Base-by-base conservation (phyloP, 2,113 vertebrate genomes). In the Paradoxurus hermaphroditus region DNA sequence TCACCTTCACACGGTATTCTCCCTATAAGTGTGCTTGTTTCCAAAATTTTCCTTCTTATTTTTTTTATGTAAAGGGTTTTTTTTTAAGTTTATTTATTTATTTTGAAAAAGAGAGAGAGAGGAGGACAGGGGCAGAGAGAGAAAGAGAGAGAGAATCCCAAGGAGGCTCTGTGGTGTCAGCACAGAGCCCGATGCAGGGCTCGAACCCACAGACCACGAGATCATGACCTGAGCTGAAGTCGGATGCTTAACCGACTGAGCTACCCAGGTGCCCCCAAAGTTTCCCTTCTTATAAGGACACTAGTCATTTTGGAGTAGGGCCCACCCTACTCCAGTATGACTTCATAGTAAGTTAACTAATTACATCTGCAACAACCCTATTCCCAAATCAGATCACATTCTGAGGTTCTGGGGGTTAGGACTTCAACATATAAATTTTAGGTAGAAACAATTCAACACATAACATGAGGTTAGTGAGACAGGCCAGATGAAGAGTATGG, bases 341-440 rank as follows among this genome's bases (percentile, higher is more conserved):
- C 11, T 29, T 63, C 67, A 41, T 56, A 39, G 13, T 85, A 84
- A 86, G 27, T 95, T 77, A 95, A 62, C 85, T 65, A 68, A 73
- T 83, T 59, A 83, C 78, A 68, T 90, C 56, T 59, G 34, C 86
- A 77, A 93, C 19, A 83, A 79, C 7, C 3, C 8, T 73, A 11
- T 93, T 93, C 91, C 65, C 44, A 96, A 95, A 90, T 72, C 63
- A 92, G 7, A 5, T 63, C 34, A 39, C 23, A 59, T 94, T 94
- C 31, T 78, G 75, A 96, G 75, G 31, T 70, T 91, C 23, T 23
- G n/a, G 62, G 62, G 41, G 46, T 77, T 96, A 96, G 51, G 63
- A 86, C 44, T 77, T 92, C 31, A 84, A 84, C 31, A 87, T 39
- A 13, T 56, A 70, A 92, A 63, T 73, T 95, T 95, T 87, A 79